Conservation (phyloP, 2,113 vertebrate species). For the Pollimyrus isidori region DNA sequence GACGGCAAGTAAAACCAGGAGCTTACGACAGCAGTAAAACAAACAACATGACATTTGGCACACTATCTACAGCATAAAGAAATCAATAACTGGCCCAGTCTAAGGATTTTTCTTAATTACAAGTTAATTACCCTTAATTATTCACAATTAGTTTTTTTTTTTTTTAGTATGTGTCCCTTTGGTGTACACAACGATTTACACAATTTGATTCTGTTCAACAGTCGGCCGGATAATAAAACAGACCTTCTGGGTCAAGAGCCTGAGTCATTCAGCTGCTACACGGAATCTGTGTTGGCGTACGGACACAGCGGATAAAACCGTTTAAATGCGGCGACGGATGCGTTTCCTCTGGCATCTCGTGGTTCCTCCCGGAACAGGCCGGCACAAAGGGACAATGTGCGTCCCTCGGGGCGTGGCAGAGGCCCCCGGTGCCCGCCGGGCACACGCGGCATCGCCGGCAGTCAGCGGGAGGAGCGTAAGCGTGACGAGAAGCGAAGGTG, state of each 20-base stretch:
- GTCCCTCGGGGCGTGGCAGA: not conserved
- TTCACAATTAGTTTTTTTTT: not conserved
- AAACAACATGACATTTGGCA: not conserved
- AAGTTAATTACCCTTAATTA: not conserved
- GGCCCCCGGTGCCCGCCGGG: not conserved
- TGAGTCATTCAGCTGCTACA: not conserved
- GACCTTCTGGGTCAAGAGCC: not conserved
- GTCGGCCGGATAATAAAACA: not conserved
- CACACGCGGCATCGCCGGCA: not conserved
- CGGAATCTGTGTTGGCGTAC: not conserved
- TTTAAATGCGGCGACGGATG: not conserved
- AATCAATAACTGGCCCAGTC: not conserved
- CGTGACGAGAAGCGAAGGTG: not conserved
- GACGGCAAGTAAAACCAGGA: not conserved
- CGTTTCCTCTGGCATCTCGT: not conserved
- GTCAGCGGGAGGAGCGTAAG: not conserved
- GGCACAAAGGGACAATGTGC: not conserved
- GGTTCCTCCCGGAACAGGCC: not conserved
- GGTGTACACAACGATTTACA: not conserved
- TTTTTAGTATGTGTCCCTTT: not conserved
- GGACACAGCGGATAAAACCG: not conserved
- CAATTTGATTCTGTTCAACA: not conserved
- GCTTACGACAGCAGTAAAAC: not conserved
- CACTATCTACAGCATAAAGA: not conserved
- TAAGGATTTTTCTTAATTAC: conserved; percentile 1